Percentiles rank a stretch among this genome's conserved stretches.
Conservation (phyloP, 2,113 vertebrate genomes). For the Nyctibius bracteatus region DNA sequence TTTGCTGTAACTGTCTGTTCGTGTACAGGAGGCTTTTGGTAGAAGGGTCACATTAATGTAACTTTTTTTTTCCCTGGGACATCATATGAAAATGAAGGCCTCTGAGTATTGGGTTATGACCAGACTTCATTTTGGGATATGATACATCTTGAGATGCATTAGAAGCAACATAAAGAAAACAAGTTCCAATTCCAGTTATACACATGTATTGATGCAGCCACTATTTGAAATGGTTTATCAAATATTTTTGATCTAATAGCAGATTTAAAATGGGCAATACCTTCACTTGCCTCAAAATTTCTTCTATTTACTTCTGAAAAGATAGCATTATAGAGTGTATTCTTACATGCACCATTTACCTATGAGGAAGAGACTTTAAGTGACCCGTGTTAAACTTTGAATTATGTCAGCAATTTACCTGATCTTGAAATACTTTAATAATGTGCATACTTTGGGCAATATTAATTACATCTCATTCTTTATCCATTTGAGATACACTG, state of each 20-base stretch:
- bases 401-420: neutral
- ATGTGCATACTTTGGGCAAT: neutral
- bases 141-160: neutral
- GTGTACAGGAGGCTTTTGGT: conserved; percentile 73
- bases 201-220: neutral
- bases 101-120: conserved; percentile 9
- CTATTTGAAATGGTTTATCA: neutral
- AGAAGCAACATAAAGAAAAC: neutral
- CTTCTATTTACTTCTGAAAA: neutral
- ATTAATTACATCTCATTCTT: neutral
- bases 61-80: neutral
- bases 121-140: neutral
- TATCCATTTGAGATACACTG: neutral
- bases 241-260: neutral
- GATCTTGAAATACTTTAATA: neutral
- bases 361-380: neutral
- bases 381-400: neutral
- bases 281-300: neutral
- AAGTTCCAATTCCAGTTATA: neutral
- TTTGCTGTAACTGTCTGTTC: conserved; percentile 76
- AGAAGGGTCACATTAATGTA: conserved; percentile 61
- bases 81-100: conserved; percentile 7
- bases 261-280: neutral
- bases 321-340: neutral
- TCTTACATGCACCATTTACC: neutral